Base-by-base conservation (phyloP, 2,797 vertebrate species). In the Eurystomus glaucurus region DNA sequence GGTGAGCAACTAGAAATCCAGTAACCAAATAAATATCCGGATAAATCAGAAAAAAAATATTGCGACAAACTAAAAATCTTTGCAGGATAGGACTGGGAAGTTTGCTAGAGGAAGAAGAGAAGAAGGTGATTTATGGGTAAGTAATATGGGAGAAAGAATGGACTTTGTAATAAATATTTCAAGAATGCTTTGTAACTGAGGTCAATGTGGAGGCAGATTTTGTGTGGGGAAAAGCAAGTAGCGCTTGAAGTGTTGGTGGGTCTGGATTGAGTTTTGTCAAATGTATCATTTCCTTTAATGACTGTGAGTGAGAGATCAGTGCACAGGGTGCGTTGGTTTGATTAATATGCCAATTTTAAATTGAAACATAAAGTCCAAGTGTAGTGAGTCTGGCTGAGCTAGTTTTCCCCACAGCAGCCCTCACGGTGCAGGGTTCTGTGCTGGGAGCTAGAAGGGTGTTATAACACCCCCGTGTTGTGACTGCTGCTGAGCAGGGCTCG, bases 81-180 rank as follows among this genome's bases (percentile, higher is more conserved):
- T 85, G 41, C 39, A 29, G 80, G 13, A 5, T 22, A n/a, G 46
- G 14, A 6, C 57, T 62, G 54, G 50, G 79, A 95, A 81, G 20
- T 93, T 94, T 76, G 46, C 41, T 65, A 54, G 45, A 92, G 70
- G 90, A 95, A 88, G 75, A 93, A 58, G 18, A 43, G 4, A 5
- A 28, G 3, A 78, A 93, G 77, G 48, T 93, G 62, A 84, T 54
- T 86, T 52, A 43, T 54, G 58, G 35, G 39, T 80, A 93, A 90
- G 70, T 92, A n/a, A 77, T 48, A 82, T 60, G 51, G 43, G 48
- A 66, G 80, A 84, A 95, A 52, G 41, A 92, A 79, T 54, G 16
- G 48, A 71, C 26, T 61, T 90, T 70, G 52, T 88, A 51, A 95
- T 90, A 91, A 96, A 96, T 75, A 80, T 95, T 97, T 95, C n/a